Evolutionary conservation across 2,888 invertebrate genomes (phyloP).

Genomic region (Acronicta leporina): DNA sequence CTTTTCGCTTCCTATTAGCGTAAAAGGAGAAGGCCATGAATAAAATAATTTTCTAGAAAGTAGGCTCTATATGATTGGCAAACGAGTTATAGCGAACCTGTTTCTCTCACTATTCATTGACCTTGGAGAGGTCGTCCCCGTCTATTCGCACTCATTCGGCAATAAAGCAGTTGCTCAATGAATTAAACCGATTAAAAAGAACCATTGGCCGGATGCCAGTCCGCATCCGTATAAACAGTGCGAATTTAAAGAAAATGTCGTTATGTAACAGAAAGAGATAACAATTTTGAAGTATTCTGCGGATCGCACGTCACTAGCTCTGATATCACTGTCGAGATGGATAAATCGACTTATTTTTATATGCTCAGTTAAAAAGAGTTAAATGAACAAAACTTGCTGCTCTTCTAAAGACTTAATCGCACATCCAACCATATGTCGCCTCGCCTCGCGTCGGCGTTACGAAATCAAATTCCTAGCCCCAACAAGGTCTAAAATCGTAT

Average conservation of each 20-base stretch:
- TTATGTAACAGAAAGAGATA: constrained; percentile 75
- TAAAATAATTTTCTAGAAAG: constrained; percentile 57
- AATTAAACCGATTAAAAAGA: constrained; percentile 87
- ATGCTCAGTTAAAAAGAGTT: constrained; percentile 13
- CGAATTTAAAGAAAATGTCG: constrained; percentile 83
- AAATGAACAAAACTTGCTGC: constrained; percentile 12
- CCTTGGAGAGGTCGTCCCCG: constrained; percentile 83
- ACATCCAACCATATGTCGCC: background rate
- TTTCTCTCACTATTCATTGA: constrained; percentile 69
- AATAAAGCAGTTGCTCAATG: constrained; percentile 85
- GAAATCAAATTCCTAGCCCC: background rate
- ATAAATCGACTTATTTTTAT: constrained; percentile 39
- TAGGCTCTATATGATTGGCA: constrained; percentile 53
- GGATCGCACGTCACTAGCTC: constrained; percentile 45
- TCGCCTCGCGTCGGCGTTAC: background rate
- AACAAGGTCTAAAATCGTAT: too few species aligned
- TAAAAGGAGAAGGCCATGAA: constrained; percentile 4
- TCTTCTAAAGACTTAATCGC: constrained; percentile 3
- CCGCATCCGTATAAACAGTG: constrained; percentile 84
- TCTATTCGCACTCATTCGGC: constrained; percentile 78
- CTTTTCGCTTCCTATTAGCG: constrained; percentile 5
- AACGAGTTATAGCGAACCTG: constrained; percentile 57
- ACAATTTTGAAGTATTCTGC: constrained; percentile 55
- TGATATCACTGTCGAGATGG: constrained; percentile 39
- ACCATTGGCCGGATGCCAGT: constrained; percentile 82